A percentile compares a stretch with the other conserved stretches of the same genome.
Evolutionary conservation across 2,797 vertebrate species (phyloP).

Genomic region (Anguilla megastoma): DNA sequence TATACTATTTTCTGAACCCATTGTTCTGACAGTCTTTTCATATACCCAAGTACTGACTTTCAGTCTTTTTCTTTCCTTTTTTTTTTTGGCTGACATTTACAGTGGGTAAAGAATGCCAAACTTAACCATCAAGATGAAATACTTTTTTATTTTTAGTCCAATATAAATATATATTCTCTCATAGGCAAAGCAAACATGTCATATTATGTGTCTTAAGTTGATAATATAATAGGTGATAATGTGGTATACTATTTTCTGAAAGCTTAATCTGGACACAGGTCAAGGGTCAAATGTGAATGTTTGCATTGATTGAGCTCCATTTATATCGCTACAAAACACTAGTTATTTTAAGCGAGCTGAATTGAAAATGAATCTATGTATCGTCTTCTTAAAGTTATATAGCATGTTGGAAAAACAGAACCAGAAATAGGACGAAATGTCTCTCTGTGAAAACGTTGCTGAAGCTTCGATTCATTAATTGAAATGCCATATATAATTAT

Average conservation of each 20-base stretch:
- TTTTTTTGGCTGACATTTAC: not conserved
- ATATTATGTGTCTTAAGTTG: too few relatives aligned
- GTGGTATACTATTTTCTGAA: too few relatives aligned
- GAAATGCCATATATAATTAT: not conserved
- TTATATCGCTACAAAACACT: not conserved
- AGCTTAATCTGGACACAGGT: too few relatives aligned
- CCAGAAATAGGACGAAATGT: conserved; percentile 30
- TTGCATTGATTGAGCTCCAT: not conserved
- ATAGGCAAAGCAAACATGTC: too few relatives aligned
- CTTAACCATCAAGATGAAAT: too few relatives aligned
- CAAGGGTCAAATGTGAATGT: not conserved
- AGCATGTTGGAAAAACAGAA: conserved; percentile 27
- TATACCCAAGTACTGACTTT: not conserved
- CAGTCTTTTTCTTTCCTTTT: not conserved
- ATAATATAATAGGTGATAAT: too few relatives aligned
- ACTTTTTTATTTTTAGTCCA: too few relatives aligned
- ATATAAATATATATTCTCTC: too few relatives aligned
- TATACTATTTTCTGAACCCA: not conserved
- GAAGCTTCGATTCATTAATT: not conserved
- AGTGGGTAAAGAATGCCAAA: not conserved
- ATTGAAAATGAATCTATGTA: conserved; percentile 11
- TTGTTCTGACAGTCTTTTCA: not conserved
- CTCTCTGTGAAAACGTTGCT: not conserved
- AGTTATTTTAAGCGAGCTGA: not conserved
- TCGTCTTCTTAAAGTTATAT: conserved; percentile 10